These are phyloP conservation scores for Siniperca knerii DNA, from an alignment of 2,113 vertebrate species.

Conservation along the genomic window DNA sequence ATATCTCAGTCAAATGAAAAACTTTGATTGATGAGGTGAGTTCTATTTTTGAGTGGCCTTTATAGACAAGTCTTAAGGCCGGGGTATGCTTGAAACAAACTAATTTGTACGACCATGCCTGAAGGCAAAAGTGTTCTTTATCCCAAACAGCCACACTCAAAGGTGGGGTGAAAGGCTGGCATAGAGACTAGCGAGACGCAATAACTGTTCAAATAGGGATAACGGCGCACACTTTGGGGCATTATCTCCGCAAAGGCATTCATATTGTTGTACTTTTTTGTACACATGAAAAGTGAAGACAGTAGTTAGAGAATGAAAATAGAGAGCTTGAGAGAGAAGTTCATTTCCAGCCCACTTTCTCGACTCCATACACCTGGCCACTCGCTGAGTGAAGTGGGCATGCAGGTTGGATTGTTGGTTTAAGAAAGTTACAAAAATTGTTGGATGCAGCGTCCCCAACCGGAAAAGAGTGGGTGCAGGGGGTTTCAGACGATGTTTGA, in stretches of 20 bases:
- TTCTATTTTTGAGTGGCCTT: neutral
- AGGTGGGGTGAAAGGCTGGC: neutral
- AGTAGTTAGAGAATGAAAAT: constrained; percentile 23
- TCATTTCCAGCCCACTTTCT: constrained; percentile 12
- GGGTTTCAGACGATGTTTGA: constrained; percentile 20
- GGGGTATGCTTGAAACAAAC: neutral
- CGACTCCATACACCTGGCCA: neutral
- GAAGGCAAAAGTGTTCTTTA: neutral
- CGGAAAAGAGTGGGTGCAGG: neutral
- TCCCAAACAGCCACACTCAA: neutral
- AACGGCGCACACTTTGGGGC: neutral
- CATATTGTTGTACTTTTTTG: neutral
- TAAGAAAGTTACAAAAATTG: neutral
- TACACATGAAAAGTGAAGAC: neutral
- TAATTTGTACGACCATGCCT: neutral
- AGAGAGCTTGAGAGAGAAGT: neutral
- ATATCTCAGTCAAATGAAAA: constrained; percentile 15
- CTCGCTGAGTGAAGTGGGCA: neutral
- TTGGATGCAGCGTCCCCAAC: neutral
- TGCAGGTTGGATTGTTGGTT: constrained; percentile 9
- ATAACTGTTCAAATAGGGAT: neutral
- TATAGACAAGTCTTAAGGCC: neutral
- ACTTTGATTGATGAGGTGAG: neutral
- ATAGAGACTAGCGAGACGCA: too few species aligned
- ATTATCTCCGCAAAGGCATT: constrained; percentile 11